Percentiles rank a stretch among this genome's conserved stretches.
Evolutionary conservation across 2,113 vertebrate species (phyloP).

Genomic region (Oryzias celebensis): DNA sequence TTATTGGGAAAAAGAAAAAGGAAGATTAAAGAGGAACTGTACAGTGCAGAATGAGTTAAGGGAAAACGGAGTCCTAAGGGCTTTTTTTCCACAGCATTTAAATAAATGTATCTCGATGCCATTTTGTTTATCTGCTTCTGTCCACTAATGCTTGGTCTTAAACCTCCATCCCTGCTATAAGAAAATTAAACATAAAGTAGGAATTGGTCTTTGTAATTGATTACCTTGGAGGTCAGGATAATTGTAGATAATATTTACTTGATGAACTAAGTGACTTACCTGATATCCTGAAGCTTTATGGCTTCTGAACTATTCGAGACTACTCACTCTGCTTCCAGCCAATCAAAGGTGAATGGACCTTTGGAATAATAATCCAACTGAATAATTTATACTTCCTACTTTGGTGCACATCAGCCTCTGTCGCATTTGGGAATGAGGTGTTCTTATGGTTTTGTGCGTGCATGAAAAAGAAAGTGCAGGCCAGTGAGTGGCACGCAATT

Average conservation of each 20-base stretch:
- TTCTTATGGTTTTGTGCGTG: constrained; percentile 56
- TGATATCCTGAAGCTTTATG: no score
- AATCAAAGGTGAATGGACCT: constrained; percentile 62
- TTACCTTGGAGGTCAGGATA: neutral
- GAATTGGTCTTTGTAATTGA: constrained; percentile 29
- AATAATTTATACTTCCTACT: constrained; percentile 73
- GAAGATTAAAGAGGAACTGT: constrained; percentile 52
- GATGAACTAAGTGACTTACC: no score
- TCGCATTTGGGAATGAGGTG: constrained; percentile 65
- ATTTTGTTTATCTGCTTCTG: constrained; percentile 43
- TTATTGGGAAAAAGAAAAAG: constrained; percentile 67
- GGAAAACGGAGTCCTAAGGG: constrained; percentile 45
- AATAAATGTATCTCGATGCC: constrained; percentile 52
- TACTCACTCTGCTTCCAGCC: constrained; percentile 28
- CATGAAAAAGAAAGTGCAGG: constrained; percentile 49
- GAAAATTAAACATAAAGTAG: constrained; percentile 17
- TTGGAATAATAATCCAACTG: constrained; percentile 70
- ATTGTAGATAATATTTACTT: no score
- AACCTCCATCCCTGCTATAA: constrained; percentile 37
- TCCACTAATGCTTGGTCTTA: constrained; percentile 31
- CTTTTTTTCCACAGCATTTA: constrained; percentile 45
- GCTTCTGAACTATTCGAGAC: constrained; percentile 8
- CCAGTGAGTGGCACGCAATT: constrained; percentile 65
- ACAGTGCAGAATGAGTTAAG: constrained; percentile 53
- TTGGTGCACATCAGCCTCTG: constrained; percentile 45